Evolutionary conservation across 2,113 vertebrate genomes (phyloP), one percentile per base, ranked within the genome.

Genomic region (Amia ocellicauda): DNA sequence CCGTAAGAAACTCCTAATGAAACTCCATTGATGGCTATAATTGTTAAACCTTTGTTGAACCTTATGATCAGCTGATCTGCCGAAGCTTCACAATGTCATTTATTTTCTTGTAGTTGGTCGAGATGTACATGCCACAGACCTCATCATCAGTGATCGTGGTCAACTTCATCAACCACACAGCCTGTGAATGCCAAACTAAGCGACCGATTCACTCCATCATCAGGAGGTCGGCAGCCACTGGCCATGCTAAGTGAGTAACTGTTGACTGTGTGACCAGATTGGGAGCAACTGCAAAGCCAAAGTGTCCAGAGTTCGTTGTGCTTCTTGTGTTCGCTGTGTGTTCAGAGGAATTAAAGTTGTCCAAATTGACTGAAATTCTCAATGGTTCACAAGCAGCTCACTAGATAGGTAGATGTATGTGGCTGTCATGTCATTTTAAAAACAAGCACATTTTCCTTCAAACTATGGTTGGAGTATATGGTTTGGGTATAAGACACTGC

Each of bases 141-240:
- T 78, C 83, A 1, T 67, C 62, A 19, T 47, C 78, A 0, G 64
- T 75, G 0, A 58, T 79, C 75, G 84, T 76, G 80, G 80, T 79
- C 3, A 74, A 78, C 42, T 84, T 88, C 14, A 68, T 86, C 73
- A 88, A 88, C 72, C 86, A 88, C 72, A 88, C 84, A 0, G 72
- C 79, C 2, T 88, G 86, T 14, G 78, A 81, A 3, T 86, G 86
- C 52, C 64, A 80, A 45, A 45, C 69, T 27, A 83, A 82, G 63
- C 70, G 79, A 42, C 82, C 84, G 1, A 82, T 80, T 1, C 84
- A 83, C 71, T 73, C 82, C 60, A 77, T 88, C 79, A 88, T 88
- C 22, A 70, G 86, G 55, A 78, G 86, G 53, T 81, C 81, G 0
- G 70, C 75, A 1, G 45, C 69, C 28, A 72, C 76, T 68, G 78